phyloP scores from a whole-genome alignment of 2,113 vertebrate genomes.

The Micromys minutus region DNA sequence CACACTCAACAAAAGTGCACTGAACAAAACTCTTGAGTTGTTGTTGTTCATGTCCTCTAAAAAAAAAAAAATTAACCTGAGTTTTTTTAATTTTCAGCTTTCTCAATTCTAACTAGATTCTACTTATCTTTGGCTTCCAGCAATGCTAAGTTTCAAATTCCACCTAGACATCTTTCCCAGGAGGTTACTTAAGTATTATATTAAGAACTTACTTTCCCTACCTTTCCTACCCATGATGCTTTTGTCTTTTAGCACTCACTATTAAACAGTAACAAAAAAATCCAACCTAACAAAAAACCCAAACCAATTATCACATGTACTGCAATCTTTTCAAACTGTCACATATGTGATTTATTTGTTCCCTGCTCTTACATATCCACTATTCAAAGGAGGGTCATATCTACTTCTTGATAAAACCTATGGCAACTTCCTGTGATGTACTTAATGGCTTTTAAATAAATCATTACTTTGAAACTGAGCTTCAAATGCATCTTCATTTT shows the following conservation, averaged over 20 bases:
- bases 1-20: not conserved
- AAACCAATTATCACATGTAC: not conserved
- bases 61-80: not conserved
- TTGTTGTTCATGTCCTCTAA: not conserved
- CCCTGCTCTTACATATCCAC: not conserved
- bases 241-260: not conserved
- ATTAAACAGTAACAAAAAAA: not conserved
- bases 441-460: not conserved
- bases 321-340: not conserved
- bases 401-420: not conserved
- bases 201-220: not conserved
- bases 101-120: not conserved
- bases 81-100: not conserved
- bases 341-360: not conserved
- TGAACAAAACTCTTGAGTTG: not conserved
- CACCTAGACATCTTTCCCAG: not conserved
- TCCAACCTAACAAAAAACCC: not conserved
- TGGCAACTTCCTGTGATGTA: not conserved
- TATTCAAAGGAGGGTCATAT: not conserved
- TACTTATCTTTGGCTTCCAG: not conserved
- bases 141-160: not conserved
- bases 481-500: constrained; percentile 81
- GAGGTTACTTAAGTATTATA: not conserved
- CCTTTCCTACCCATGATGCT: not conserved
- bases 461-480: constrained; percentile 78